Base-by-base conservation (phyloP, 2,797 vertebrate genomes). In the Pipistrellus nathusii region DNA sequence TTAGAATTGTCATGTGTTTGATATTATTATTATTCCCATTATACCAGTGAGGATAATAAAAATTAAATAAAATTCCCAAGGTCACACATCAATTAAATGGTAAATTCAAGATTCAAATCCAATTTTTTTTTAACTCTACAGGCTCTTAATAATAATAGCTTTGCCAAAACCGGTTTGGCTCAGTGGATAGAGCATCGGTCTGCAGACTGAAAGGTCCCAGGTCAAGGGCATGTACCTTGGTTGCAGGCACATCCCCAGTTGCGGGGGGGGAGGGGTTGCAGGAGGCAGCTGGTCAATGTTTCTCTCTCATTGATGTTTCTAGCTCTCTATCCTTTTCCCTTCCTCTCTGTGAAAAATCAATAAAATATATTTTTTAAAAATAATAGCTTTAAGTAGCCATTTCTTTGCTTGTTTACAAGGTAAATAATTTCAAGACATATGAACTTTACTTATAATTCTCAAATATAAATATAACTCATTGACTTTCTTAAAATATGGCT, bases 101-200 rank as follows among this genome's bases (percentile, higher is more conserved):
- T 44, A 80, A 4, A 71, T 2, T 32, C 62, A 94, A 57, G n/a
- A 85, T 27, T 85, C 30, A 81, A 80, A 91, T 84, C 51, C 32
- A 69, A 77, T 55, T 77, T 92, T 82, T 92, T 82, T 85, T 78
- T 73, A 57, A 77, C 62, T 77, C 44, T 87, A 35, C 2, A 83
- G 13, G 21, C 6, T 64, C 5, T 46, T 87, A 77, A 51, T 23
- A 21, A 87, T 55, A 72, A 80, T 68, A 87, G 13, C 30, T 38
- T 1, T 66, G 44, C 44, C 10, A 10, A 44, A 44, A 44, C 44
- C 44, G 2, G 10, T 44, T 44, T 44, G 44, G 44, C 44, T 44
- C 44, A 44, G 44, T 44, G 44, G 44, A 44, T 44, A 11, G 44
- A 44, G 44, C 10, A 11, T 44, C 44, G 10, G 44, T 11, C 44